Conservation (phyloP, 2,113 vertebrate species). For the rat (Rattus norvegicus) region GRCr8 NC_086039.1:67734001-67734500, state of each 20-base stretch:
- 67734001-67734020: background rate
- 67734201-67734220: background rate
- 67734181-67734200: background rate
- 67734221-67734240: background rate
- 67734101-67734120: background rate
- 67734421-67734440: background rate
- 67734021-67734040: background rate
- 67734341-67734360: too few species aligned
- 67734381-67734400: background rate
- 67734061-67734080: background rate
- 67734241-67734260: background rate
- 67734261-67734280: background rate
- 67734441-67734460: background rate
- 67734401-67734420: background rate
- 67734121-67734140: background rate
- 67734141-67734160: background rate
- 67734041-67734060: background rate
- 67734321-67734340: background rate
- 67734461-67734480: background rate
- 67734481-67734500: background rate
- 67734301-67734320: background rate
- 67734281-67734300: background rate
- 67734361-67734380: background rate
- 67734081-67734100: background rate
- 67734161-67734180: background rate